Base-by-base conservation (phyloP, 2,797 vertebrate species). In the Danio albolineatus region DNA sequence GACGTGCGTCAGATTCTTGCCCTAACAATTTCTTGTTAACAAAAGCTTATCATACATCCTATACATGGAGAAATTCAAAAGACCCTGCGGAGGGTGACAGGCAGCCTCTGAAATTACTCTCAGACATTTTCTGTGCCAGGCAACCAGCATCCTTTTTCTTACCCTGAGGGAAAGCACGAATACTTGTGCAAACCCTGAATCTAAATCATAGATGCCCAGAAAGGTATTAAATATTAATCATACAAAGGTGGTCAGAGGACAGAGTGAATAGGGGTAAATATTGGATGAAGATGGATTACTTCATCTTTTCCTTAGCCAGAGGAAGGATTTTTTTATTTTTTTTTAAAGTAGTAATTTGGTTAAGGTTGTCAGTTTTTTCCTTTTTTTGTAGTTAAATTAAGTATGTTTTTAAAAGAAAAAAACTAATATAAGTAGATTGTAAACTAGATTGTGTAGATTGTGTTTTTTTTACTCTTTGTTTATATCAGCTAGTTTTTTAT, bases 261-360 rank as follows among this genome's bases (percentile, higher is more conserved):
- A 61, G 53, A 53, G 76, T 74, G 73, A 73, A 79, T 74, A 44
- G 71, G 14, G 67, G 61, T 81, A 83, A 83, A 85, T 81, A 67
- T 81, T 83, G 44, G 67, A 83, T 83, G 79, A 79, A 85, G 78
- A 71, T 81, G 81, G 70, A 83, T 85, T 83, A 78, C 74, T 85
- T 71, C 13, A 12, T 54, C 59, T 66, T 65, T 78, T 70, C 44
- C 70, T 54, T 61, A 70, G 59, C 51, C 56, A 48, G 53, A 43
- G 59, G 51, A 78, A 76, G 49, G 57, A 38, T 44, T 36, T 59
- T n/a, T 73, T 36, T 60, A 38, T 44, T 36, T 59, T n/a, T 73
- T 36, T 60, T 48, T n/a, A 48, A 70, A n/a, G 0, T 6, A 2
- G 4, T 13, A 13, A 49, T 54, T 54, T 54, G 51, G 14, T 56